Conservation (phyloP, 1,140 invertebrate genomes). For the Gryllus bimaculatus region DNA sequence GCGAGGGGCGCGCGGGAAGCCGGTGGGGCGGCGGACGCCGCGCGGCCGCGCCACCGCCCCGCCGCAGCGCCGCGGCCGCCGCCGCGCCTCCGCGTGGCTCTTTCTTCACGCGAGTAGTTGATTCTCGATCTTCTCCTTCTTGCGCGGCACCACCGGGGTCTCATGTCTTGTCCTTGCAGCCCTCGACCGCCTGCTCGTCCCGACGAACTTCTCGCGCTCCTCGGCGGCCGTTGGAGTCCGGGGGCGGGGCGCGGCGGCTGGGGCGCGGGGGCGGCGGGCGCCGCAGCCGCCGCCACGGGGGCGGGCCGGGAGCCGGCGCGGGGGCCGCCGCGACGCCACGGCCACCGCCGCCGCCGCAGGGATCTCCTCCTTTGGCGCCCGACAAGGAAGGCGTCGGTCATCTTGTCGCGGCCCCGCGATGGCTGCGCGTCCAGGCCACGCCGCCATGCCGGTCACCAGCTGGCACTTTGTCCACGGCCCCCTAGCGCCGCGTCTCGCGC, state of each 20-base stretch:
- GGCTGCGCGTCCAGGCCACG: slow-evolving; percentile 20
- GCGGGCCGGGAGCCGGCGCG: not conserved
- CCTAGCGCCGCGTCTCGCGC: not conserved
- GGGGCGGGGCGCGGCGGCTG: slow-evolving; percentile 13
- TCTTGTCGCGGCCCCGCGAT: slow-evolving; percentile 22
- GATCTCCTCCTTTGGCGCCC: slow-evolving; percentile 28
- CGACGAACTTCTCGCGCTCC: slow-evolving; percentile 33
- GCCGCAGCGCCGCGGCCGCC: slow-evolving; percentile 8
- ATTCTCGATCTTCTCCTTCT: slow-evolving; percentile 37
- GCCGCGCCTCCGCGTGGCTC: slow-evolving; percentile 15
- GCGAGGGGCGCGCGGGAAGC: not conserved
- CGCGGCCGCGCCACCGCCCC: not conserved
- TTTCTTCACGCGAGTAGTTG: slow-evolving; percentile 29
- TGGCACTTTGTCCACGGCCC: not conserved
- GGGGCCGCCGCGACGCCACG: not conserved
- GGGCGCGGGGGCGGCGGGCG: not conserved
- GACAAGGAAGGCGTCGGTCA: slow-evolving; percentile 32
- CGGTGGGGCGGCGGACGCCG: no score
- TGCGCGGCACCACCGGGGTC: slow-evolving; percentile 32
- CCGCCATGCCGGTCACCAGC: slow-evolving; percentile 25
- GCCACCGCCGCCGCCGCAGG: not conserved
- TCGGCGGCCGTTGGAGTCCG: slow-evolving; percentile 24
- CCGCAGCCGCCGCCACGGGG: not conserved
- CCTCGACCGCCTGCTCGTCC: slow-evolving; percentile 32
- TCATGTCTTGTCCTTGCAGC: slow-evolving; percentile 33